A percentile compares a stretch with the other conserved stretches of the same genome.
phyloP scores from a whole-genome alignment of 2,888 invertebrate species.

The Pterostichus madidus region DNA sequence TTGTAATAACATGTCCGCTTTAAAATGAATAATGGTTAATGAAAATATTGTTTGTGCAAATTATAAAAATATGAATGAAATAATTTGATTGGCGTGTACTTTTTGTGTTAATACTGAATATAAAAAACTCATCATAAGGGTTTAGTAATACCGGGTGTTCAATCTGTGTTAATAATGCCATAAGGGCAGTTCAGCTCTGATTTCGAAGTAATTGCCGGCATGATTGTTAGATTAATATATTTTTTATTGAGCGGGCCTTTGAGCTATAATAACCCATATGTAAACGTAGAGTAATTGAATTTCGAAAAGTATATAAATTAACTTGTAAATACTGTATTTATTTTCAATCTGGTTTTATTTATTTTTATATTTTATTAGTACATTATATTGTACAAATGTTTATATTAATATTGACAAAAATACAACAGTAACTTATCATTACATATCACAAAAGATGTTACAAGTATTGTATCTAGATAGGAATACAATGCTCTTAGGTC shows the following conservation, averaged over 20 bases:
- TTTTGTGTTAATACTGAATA: conserved; percentile 43
- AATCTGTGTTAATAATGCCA: conserved; percentile 62
- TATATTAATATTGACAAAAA: conserved; percentile 61
- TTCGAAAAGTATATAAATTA: conserved; percentile 53
- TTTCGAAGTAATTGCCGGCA: conserved; percentile 64
- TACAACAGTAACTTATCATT: conserved; percentile 58
- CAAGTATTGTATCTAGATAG: conserved; percentile 61
- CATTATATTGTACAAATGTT: conserved; percentile 59
- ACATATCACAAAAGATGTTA: conserved; percentile 58
- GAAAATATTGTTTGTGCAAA: conserved; percentile 22
- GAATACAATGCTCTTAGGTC: conserved; percentile 56
- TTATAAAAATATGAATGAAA: conserved; percentile 39
- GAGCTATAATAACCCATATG: conserved; percentile 60
- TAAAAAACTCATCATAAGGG: conserved; percentile 49
- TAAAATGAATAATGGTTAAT: conserved; percentile 26
- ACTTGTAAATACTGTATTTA: conserved; percentile 49
- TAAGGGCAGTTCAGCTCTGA: conserved; percentile 59
- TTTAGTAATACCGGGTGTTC: conserved; percentile 47
- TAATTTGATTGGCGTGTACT: conserved; percentile 17
- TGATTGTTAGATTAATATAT: conserved; percentile 64
- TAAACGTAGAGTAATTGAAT: conserved; percentile 58
- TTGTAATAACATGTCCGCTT: neutral
- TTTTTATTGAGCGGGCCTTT: conserved; percentile 57
- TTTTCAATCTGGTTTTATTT: conserved; percentile 50
- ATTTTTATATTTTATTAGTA: conserved; percentile 51